A percentile compares a stretch with the other conserved stretches of the same genome.
Conservation (phyloP, 1,140 invertebrate genomes). For the Calliopsis andreniformis region DNA sequence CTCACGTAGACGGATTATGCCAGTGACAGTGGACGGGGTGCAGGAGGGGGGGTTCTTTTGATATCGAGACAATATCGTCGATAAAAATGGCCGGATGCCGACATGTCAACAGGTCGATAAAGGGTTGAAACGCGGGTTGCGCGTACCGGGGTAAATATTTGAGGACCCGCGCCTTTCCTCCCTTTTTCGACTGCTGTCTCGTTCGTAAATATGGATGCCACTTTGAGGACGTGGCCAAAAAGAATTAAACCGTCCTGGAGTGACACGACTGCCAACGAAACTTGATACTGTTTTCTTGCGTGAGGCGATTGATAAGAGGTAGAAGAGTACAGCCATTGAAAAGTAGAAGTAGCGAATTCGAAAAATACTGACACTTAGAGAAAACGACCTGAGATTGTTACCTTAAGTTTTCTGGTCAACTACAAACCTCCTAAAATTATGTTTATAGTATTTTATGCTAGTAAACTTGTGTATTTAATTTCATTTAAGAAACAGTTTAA, state of each 20-base stretch:
- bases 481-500: too few species aligned
- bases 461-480: too few species aligned
- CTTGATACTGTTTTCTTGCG: not conserved
- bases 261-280: not conserved
- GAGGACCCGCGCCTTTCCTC: constrained; percentile 56
- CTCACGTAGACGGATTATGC: constrained; percentile 16
- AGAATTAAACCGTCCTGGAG: constrained; percentile 33
- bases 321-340: too few species aligned
- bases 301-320: too few species aligned
- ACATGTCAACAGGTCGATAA: constrained; percentile 66
- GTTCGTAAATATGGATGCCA: constrained; percentile 64
- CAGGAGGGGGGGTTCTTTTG: constrained; percentile 48
- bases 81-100: constrained; percentile 59
- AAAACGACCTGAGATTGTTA: too few species aligned
- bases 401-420: too few species aligned
- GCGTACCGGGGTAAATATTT: constrained; percentile 59
- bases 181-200: constrained; percentile 52
- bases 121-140: constrained; percentile 60
- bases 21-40: constrained; percentile 18
- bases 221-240: constrained; percentile 57
- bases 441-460: too few species aligned
- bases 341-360: too few species aligned
- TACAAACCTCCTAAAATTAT: too few species aligned
- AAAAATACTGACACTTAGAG: too few species aligned
- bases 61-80: constrained; percentile 61